These are phyloP conservation scores for Ardeotis arabs DNA, from an alignment of 2,113 vertebrate genomes.

Conservation along the genomic window DNA sequence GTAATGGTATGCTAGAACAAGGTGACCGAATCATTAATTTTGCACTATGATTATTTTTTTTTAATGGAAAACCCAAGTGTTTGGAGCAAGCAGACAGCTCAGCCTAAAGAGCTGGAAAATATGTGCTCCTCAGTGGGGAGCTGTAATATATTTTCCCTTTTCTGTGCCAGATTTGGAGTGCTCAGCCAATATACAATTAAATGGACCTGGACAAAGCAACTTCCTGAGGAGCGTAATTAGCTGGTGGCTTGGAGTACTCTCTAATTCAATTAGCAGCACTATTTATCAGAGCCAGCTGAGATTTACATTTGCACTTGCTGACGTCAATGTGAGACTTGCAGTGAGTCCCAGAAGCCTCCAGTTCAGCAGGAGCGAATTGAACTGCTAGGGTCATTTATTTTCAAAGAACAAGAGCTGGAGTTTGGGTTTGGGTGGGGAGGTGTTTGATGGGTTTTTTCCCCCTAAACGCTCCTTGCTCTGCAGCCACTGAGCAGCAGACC, in stretches of 20 bases:
- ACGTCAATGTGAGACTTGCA: conserved; percentile 62
- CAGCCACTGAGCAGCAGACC: not conserved
- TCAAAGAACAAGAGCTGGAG: conserved; percentile 6
- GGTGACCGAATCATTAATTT: not conserved
- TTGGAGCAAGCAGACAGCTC: not conserved
- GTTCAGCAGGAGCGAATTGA: conserved; percentile 40
- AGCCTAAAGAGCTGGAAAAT: conserved; percentile 49
- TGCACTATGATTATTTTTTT: not conserved
- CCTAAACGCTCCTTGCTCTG: not conserved
- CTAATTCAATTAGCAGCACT: conserved; percentile 80
- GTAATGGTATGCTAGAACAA: not conserved
- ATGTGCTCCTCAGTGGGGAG: conserved; percentile 46
- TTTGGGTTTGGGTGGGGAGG: not conserved
- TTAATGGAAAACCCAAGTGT: not conserved
- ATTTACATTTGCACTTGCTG: conserved; percentile 72
- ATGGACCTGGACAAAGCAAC: conserved; percentile 72
- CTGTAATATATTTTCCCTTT: conserved; percentile 24
- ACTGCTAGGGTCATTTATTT: conserved; percentile 50
- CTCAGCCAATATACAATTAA: conserved; percentile 72
- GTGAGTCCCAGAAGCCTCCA: conserved; percentile 52
- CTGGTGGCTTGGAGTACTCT: conserved; percentile 69
- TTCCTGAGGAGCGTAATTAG: conserved; percentile 75
- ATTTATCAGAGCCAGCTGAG: conserved; percentile 71
- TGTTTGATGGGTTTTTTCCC: not conserved
- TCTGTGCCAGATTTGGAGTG: conserved; percentile 48